Percentiles rank a stretch among this genome's conserved stretches.
Evolutionary conservation across 1,140 invertebrate species (phyloP).

Genomic region (Calliphora vicina): DNA sequence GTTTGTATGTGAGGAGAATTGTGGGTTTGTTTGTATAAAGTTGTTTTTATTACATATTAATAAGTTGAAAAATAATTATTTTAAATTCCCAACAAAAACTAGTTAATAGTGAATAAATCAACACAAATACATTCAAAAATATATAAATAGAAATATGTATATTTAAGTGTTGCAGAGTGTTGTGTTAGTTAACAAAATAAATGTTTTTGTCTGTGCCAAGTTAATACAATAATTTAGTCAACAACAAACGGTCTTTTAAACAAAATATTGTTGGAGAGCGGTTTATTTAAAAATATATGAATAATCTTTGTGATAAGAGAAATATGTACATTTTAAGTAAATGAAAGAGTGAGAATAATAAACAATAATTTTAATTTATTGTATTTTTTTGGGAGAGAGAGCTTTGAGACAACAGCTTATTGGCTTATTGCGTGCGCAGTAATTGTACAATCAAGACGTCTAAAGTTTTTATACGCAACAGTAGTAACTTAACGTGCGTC

Average conservation of each 20-base stretch:
- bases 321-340: no score
- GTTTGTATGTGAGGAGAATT: not conserved
- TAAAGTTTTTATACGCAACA: not conserved
- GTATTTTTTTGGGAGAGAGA: not conserved
- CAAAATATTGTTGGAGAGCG: not conserved
- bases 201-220: not conserved
- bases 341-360: not conserved
- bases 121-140: not conserved
- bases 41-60: not conserved
- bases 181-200: not conserved
- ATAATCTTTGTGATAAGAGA: no score
- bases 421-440: not conserved
- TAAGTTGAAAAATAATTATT: not conserved
- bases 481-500: slow-evolving; percentile 23
- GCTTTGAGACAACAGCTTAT: not conserved
- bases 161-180: not conserved
- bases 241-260: not conserved
- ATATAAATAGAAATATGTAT: no score
- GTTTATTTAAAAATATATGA: no score
- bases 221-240: not conserved
- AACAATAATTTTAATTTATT: not conserved
- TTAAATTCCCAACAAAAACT: not conserved
- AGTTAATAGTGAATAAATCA: not conserved
- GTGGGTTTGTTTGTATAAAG: not conserved
- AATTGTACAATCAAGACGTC: not conserved